A percentile compares a stretch with the other conserved stretches of the same genome.
These are phyloP conservation scores for Solea senegalensis DNA, from an alignment of 2,113 vertebrate genomes.

Conservation along the genomic window DNA sequence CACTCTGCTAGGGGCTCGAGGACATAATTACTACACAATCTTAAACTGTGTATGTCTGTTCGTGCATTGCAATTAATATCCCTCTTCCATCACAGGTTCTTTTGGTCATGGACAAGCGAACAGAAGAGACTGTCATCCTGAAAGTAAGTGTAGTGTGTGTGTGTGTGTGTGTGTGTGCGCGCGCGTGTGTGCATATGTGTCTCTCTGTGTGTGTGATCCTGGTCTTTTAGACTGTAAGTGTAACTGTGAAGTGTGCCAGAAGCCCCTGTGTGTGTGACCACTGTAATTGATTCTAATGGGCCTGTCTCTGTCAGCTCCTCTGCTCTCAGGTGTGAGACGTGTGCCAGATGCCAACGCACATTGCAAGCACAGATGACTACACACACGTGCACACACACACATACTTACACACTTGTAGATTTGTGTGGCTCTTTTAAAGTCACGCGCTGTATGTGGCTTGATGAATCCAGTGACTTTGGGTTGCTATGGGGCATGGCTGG, in stretches of 20 bases:
- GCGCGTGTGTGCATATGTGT: background rate
- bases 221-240: slow-evolving; percentile 54
- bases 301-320: slow-evolving; percentile 87
- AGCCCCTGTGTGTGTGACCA: slow-evolving; percentile 84
- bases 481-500: slow-evolving; percentile 61
- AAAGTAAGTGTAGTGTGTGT: slow-evolving; percentile 86
- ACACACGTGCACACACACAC: slow-evolving; percentile 33
- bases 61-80: slow-evolving; percentile 56
- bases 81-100: slow-evolving; percentile 87
- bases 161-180: slow-evolving; percentile 29
- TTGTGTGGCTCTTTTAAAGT: slow-evolving; percentile 72
- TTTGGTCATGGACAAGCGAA: slow-evolving; percentile 95
- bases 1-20: slow-evolving; percentile 41
- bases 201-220: slow-evolving; percentile 18
- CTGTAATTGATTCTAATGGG: slow-evolving; percentile 99
- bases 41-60: slow-evolving; percentile 32
- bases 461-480: slow-evolving; percentile 77
- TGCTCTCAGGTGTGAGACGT: slow-evolving; percentile 94
- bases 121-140: slow-evolving; percentile 94
- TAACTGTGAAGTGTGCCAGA: slow-evolving; percentile 71
- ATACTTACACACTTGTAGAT: slow-evolving; percentile 87
- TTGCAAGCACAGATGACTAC: slow-evolving; percentile 86
- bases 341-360: slow-evolving; percentile 93
- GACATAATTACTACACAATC: slow-evolving; percentile 51
- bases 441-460: slow-evolving; percentile 65